phyloP scores from a whole-genome alignment of 2,888 invertebrate species.

The Eristalinus aeneus region DNA sequence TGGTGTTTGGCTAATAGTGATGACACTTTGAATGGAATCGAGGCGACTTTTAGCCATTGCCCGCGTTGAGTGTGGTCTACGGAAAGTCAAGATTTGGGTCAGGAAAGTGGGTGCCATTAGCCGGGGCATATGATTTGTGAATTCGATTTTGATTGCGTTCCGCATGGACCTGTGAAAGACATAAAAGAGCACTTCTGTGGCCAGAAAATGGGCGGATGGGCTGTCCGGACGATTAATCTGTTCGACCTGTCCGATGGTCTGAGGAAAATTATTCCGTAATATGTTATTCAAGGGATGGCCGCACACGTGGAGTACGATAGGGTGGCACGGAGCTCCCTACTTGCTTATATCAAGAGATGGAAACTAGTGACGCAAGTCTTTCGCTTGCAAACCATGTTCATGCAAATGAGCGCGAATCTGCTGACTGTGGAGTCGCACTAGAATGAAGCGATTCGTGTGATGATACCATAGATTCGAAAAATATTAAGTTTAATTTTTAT shows the following conservation, averaged over 20 bases:
- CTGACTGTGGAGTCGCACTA: no score
- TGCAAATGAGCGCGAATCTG: no score
- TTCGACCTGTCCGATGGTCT: background rate
- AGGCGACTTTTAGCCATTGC: background rate
- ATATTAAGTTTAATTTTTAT: no score
- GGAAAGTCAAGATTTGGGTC: background rate
- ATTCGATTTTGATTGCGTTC: background rate
- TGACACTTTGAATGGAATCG: background rate
- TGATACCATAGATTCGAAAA: no score
- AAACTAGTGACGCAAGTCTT: no score
- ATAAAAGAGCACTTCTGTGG: background rate
- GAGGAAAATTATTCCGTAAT: background rate
- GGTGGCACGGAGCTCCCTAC: background rate
- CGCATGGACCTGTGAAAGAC: background rate
- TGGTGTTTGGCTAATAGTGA: background rate
- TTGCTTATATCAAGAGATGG: no score
- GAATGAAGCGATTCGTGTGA: no score
- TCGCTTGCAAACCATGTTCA: no score
- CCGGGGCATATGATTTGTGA: background rate
- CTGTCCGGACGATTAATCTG: background rate
- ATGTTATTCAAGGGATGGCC: background rate
- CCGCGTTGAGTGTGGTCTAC: background rate
- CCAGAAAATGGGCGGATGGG: background rate
- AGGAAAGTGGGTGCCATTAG: background rate
- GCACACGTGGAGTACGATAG: background rate